Conservation (phyloP, 2,797 vertebrate species). For the Malurus splendens region DNA sequence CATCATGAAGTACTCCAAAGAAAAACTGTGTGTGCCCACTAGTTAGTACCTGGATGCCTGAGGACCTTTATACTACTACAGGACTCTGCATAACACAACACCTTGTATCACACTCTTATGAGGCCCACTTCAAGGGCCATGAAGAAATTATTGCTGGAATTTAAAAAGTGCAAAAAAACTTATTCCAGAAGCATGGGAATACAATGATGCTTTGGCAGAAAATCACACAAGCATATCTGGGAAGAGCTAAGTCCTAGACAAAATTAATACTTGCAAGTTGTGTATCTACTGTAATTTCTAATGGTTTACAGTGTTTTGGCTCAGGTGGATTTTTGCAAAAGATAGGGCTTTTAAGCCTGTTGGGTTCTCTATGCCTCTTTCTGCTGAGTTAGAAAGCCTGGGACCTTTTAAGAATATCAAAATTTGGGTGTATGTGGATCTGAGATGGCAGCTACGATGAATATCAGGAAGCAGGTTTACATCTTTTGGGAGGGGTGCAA, state of each 20-base stretch:
- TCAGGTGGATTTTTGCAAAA: neutral
- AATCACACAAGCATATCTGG: neutral
- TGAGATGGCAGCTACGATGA: constrained; percentile 13
- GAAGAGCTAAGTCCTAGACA: neutral
- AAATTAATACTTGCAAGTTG: neutral
- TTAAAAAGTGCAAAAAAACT: neutral
- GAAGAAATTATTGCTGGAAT: neutral
- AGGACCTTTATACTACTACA: neutral
- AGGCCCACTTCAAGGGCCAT: neutral
- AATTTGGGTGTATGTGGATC: neutral
- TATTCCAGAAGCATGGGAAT: neutral
- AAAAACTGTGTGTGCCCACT: neutral
- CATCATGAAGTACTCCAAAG: neutral
- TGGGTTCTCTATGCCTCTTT: constrained; percentile 5
- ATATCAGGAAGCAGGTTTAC: constrained; percentile 10
- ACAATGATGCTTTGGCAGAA: neutral
- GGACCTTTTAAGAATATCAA: neutral
- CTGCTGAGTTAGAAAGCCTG: constrained; percentile 5
- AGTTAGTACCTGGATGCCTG: neutral
- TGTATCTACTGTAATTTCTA: neutral
- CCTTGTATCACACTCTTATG: neutral
- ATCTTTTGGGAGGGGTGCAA: neutral
- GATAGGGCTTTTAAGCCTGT: neutral
- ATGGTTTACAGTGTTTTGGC: neutral
- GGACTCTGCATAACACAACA: neutral